Evolutionary conservation across 2,797 vertebrate species (phyloP).

Genomic region (Alcedo atthis): DNA sequence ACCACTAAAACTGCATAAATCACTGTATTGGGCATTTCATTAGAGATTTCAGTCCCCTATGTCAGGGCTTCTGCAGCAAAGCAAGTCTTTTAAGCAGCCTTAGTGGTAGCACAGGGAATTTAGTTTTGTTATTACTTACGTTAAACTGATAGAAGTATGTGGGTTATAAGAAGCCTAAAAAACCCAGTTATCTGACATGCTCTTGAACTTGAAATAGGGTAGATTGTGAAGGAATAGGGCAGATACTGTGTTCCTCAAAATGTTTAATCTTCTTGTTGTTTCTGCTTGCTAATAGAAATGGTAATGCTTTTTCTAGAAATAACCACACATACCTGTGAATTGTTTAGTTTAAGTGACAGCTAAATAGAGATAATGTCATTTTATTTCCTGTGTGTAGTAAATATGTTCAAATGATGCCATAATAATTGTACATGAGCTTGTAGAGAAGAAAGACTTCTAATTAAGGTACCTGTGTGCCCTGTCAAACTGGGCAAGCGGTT

Average conservation of each 20-base stretch:
- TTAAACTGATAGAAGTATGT: constrained; percentile 27
- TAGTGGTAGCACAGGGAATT: constrained; percentile 37
- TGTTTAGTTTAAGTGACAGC: constrained; percentile 16
- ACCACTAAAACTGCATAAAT: constrained; percentile 61
- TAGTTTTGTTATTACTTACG: constrained; percentile 57
- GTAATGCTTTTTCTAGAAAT: constrained; percentile 7
- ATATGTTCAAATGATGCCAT: constrained; percentile 6
- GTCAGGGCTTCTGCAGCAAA: constrained; percentile 35
- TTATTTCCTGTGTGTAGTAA: constrained; percentile 2
- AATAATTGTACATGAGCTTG: constrained; percentile 16
- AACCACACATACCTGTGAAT: neutral
- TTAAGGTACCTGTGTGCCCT: neutral
- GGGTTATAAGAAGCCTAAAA: neutral
- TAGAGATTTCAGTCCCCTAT: constrained; percentile 48
- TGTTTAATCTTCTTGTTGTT: neutral
- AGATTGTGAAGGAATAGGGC: neutral
- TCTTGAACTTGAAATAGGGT: neutral
- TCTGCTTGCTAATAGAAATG: neutral
- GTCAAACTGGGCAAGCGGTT: constrained; percentile 22
- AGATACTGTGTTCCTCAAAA: neutral
- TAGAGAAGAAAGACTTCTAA: constrained; percentile 16
- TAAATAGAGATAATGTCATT: neutral
- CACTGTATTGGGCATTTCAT: neutral
- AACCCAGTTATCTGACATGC: neutral
- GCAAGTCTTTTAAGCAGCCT: constrained; percentile 50